A percentile compares a stretch with the other conserved stretches of the same genome.
These are phyloP conservation scores for Augiades crinisus DNA, from an alignment of 2,888 invertebrate genomes.

Conservation along the genomic window DNA sequence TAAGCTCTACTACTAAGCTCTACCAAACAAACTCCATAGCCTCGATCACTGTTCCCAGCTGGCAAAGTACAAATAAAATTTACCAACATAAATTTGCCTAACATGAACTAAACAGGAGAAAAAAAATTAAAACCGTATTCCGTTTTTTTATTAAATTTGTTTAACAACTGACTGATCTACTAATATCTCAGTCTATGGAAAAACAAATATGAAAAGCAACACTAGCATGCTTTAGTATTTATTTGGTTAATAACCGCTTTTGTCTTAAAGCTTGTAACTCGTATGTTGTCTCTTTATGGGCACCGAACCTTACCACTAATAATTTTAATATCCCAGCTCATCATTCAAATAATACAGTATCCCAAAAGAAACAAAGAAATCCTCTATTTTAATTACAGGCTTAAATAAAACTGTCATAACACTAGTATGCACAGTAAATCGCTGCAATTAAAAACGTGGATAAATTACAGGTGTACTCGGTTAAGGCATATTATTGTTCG, in stretches of 20 bases:
- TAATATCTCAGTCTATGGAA: constrained; percentile 30
- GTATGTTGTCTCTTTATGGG: constrained; percentile 38
- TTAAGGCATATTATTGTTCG: neutral
- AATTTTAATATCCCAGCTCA: constrained; percentile 41
- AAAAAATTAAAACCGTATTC: no score
- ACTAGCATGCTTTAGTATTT: constrained; percentile 43
- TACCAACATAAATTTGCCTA: no score
- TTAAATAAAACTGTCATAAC: constrained; percentile 19
- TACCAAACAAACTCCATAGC: no score
- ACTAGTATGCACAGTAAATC: constrained; percentile 13
- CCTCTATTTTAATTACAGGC: constrained; percentile 12
- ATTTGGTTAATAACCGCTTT: constrained; percentile 49
- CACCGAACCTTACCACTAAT: constrained; percentile 37
- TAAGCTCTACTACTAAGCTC: no score
- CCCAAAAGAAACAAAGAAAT: constrained; percentile 24
- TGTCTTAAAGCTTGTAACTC: constrained; percentile 42
- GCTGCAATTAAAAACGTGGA: constrained; percentile 16
- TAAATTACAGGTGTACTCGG: constrained; percentile 4
- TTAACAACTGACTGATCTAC: constrained; percentile 9
- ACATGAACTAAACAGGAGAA: no score
- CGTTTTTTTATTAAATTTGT: no score
- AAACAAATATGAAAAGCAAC: constrained; percentile 44
- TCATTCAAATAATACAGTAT: constrained; percentile 35
- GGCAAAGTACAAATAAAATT: no score
- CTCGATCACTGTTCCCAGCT: no score